Conservation (phyloP, 1,140 invertebrate genomes). For the Himalopsyche phryganea region DNA sequence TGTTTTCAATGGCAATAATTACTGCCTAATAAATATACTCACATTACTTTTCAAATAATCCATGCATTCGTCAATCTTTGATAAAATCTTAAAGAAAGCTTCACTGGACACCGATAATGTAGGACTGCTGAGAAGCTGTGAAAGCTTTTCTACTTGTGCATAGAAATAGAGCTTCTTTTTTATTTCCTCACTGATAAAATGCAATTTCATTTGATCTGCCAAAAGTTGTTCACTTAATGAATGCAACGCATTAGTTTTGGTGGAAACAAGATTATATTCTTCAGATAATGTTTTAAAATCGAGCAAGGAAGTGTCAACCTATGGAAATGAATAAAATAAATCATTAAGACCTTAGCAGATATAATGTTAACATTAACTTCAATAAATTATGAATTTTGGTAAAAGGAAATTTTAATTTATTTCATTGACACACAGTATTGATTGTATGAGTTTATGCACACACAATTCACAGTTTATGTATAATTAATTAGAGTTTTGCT, state of each 20-base stretch:
- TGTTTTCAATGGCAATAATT: too few relatives aligned
- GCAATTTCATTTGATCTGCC: constrained; percentile 80
- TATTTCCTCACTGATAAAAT: constrained; percentile 74
- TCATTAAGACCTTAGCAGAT: too few relatives aligned
- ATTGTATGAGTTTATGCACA: too few relatives aligned
- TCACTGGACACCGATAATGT: constrained; percentile 80
- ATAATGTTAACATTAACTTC: too few relatives aligned
- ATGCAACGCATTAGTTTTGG: constrained; percentile 87
- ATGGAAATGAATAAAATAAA: too few relatives aligned
- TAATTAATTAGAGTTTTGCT: too few relatives aligned
- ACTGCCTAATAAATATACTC: too few relatives aligned
- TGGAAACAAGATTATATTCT: constrained; percentile 80
- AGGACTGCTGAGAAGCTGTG: constrained; percentile 73
- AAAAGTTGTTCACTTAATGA: constrained; percentile 85
- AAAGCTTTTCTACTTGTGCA: constrained; percentile 76
- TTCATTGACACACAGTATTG: too few relatives aligned
- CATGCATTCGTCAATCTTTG: constrained; percentile 83
- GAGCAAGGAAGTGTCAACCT: constrained; percentile 69
- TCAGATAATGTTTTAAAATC: constrained; percentile 68
- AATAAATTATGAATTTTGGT: too few relatives aligned
- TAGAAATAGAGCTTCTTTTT: constrained; percentile 80
- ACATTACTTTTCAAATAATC: constrained; percentile 81
- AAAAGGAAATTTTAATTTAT: too few relatives aligned
- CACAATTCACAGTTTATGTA: too few relatives aligned
- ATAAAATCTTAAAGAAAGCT: constrained; percentile 74